phyloP scores from a whole-genome alignment of 2,888 invertebrate genomes.

The Ornithoptera priamus region DNA sequence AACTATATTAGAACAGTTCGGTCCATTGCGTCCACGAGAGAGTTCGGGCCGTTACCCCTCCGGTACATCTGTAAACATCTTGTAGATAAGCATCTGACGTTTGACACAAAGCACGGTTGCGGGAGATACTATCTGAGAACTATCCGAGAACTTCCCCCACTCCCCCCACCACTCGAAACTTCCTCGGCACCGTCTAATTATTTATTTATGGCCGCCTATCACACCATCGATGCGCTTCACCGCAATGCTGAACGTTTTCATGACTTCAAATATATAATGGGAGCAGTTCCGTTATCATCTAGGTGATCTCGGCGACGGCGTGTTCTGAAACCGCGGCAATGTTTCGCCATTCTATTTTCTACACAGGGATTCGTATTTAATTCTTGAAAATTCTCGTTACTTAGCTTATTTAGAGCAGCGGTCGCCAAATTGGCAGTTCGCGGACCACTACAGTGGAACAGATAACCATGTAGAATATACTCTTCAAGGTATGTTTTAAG shows the following conservation, averaged over 20 bases:
- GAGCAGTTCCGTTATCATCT: conserved; percentile 61
- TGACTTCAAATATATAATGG: conserved; percentile 70
- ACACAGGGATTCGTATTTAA: conserved; percentile 30
- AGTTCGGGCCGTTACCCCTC: conserved; percentile 70
- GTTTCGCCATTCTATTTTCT: conserved; percentile 38
- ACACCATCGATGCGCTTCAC: conserved; percentile 74
- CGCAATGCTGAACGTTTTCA: conserved; percentile 68
- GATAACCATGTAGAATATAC: too few species aligned
- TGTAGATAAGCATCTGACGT: conserved; percentile 76
- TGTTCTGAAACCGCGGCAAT: conserved; percentile 36
- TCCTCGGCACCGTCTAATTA: conserved; percentile 74
- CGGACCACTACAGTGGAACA: too few species aligned
- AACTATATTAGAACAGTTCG: conserved; percentile 62
- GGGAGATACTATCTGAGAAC: conserved; percentile 73
- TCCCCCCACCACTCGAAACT: conserved; percentile 43
- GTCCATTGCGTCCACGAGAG: conserved; percentile 66
- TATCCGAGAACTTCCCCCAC: conserved; percentile 57
- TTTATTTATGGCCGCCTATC: conserved; percentile 77
- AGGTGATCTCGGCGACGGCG: conserved; percentile 65
- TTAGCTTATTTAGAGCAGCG: conserved; percentile 28
- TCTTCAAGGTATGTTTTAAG: too few species aligned
- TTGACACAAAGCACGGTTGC: conserved; percentile 80
- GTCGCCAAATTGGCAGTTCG: conserved; percentile 25
- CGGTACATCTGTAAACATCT: conserved; percentile 79
- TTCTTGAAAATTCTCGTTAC: conserved; percentile 31